A percentile compares a stretch with the other conserved stretches of the same genome.
phyloP scores from a whole-genome alignment of 2,113 vertebrate genomes.

The Phocoena phocoena region DNA sequence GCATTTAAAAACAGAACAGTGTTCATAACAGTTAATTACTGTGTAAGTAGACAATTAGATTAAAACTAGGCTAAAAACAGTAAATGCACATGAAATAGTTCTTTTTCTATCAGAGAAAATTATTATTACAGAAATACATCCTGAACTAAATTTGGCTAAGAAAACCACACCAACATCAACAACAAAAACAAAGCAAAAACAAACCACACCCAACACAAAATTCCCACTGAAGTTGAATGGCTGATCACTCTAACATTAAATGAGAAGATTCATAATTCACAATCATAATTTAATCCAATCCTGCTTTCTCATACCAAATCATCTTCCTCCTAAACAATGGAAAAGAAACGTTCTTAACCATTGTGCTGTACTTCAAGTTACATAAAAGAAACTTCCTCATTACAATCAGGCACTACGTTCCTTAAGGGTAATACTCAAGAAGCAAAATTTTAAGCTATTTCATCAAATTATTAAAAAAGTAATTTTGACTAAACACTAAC shows the following conservation, averaged over 20 bases:
- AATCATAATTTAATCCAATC: neutral
- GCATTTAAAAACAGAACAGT: neutral
- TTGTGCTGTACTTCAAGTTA: neutral
- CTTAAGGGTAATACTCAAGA: constrained; percentile 61
- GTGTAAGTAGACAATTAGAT: neutral
- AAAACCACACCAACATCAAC: neutral
- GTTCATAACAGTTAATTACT: neutral
- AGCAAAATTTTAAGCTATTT: constrained; percentile 70
- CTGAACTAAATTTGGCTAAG: neutral
- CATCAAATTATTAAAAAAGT: constrained; percentile 76
- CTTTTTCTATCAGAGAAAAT: neutral
- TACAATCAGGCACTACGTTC: constrained; percentile 61
- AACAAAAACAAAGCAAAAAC: neutral
- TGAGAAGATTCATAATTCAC: neutral
- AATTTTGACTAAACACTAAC: constrained; percentile 77
- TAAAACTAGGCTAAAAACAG: neutral
- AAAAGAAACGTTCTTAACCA: neutral
- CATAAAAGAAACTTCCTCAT: constrained; percentile 1
- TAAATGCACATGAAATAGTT: neutral
- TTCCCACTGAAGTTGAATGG: neutral
- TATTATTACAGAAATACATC: neutral
- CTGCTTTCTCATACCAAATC: neutral
- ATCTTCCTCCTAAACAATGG: neutral
- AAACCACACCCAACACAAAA: neutral
- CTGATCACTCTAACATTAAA: neutral